Evolutionary conservation across 2,113 vertebrate species (phyloP).

Genomic region (Cheilinus undulatus): DNA sequence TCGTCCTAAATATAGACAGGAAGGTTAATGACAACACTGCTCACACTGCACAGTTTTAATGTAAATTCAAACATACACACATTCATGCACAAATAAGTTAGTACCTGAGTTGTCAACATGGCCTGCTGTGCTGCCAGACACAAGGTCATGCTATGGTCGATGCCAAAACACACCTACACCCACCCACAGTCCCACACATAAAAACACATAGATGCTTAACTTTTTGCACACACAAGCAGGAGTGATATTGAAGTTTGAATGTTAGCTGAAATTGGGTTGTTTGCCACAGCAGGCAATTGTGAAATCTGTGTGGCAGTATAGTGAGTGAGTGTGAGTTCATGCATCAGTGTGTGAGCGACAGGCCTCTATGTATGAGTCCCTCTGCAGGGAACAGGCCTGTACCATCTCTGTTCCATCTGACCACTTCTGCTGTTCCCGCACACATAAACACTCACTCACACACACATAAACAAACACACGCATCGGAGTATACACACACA

Average conservation of each 20-base stretch:
- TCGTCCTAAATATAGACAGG: conserved; percentile 79
- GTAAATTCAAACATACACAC: conserved; percentile 42
- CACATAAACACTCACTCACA: conserved; percentile 42
- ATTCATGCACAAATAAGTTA: conserved; percentile 38
- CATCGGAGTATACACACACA: conserved; percentile 11
- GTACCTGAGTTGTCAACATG: conserved; percentile 62
- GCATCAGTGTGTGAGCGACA: conserved; percentile 41
- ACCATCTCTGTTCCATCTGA: conserved; percentile 82
- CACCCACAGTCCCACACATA: conserved; percentile 15
- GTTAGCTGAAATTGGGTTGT: conserved; percentile 69
- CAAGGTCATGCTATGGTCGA: conserved; percentile 78
- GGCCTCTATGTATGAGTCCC: conserved; percentile 76
- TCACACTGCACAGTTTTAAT: conserved; percentile 47
- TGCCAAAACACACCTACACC: conserved; percentile 50
- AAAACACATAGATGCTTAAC: conserved; percentile 11
- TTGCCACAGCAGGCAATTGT: conserved; percentile 74
- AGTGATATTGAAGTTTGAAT: conserved; percentile 64
- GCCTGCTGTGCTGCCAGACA: conserved; percentile 73
- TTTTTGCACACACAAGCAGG: conserved; percentile 15
- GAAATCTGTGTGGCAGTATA: conserved; percentile 71
- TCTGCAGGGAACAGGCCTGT: conserved; percentile 80
- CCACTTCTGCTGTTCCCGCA: conserved; percentile 77
- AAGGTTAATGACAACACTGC: conserved; percentile 81
- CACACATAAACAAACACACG: conserved; percentile 40
- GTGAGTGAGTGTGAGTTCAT: conserved; percentile 49